These are phyloP conservation scores for Epinotia brunnichana DNA, from an alignment of 2,888 invertebrate species.

Conservation along the genomic window DNA sequence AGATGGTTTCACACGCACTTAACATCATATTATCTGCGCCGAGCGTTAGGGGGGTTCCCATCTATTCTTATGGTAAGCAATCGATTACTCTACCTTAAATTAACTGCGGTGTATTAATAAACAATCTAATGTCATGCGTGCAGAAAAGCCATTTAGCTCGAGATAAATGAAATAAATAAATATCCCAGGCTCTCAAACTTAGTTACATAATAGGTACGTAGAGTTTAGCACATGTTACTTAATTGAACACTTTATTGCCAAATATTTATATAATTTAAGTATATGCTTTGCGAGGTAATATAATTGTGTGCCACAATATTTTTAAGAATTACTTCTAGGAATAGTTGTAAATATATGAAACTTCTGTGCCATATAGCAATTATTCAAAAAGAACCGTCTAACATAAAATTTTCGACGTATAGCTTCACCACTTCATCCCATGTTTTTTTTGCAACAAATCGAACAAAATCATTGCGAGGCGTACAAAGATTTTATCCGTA, in stretches of 20 bases:
- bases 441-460: not conserved
- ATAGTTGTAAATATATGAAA: not conserved
- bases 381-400: not conserved
- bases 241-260: too few relatives aligned
- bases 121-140: too few relatives aligned
- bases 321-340: not conserved
- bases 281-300: not conserved
- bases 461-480: too few relatives aligned
- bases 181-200: too few relatives aligned
- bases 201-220: too few relatives aligned
- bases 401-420: not conserved
- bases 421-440: not conserved
- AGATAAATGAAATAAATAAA: too few relatives aligned
- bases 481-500: too few relatives aligned
- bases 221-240: too few relatives aligned
- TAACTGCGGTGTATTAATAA: not conserved
- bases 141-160: too few relatives aligned
- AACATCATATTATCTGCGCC: constrained; percentile 25
- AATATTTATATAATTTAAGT: too few relatives aligned
- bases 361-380: too few relatives aligned
- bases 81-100: not conserved
- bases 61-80: too few relatives aligned
- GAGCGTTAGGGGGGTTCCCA: constrained; percentile 20
- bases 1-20: not conserved
- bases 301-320: not conserved